These are phyloP conservation scores for Stratiomys singularior DNA, from an alignment of 2,888 invertebrate genomes.

Conservation along the genomic window DNA sequence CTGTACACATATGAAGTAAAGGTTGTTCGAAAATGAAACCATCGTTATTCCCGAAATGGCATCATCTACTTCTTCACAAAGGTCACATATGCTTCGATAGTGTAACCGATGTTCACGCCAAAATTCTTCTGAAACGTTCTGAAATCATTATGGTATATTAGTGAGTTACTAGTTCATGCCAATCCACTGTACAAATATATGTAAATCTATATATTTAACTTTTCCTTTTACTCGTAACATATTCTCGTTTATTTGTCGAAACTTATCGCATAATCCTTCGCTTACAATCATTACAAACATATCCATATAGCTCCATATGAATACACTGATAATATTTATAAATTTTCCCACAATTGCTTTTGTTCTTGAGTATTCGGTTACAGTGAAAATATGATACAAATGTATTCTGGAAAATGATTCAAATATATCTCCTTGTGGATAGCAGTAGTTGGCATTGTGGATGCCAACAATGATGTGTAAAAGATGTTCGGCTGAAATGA, in stretches of 20 bases:
- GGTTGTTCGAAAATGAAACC: slow-evolving; percentile 69
- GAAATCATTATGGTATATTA: neutral
- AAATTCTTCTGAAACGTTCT: slow-evolving; percentile 61
- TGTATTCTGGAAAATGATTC: slow-evolving; percentile 59
- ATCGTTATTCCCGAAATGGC: slow-evolving; percentile 68
- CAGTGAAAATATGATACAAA: slow-evolving; percentile 58
- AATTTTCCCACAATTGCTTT: slow-evolving; percentile 60
- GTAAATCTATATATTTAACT: slow-evolving; percentile 59
- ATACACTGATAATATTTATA: slow-evolving; percentile 71
- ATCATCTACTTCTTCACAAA: slow-evolving; percentile 67
- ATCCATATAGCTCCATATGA: slow-evolving; percentile 80
- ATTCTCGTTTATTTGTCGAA: slow-evolving; percentile 71
- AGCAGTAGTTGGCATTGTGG: slow-evolving; percentile 58
- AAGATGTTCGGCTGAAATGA: slow-evolving; percentile 60
- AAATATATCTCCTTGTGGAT: slow-evolving; percentile 57
- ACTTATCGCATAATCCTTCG: slow-evolving; percentile 73
- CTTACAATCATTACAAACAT: slow-evolving; percentile 79
- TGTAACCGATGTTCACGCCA: slow-evolving; percentile 68
- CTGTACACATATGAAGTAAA: slow-evolving; percentile 71
- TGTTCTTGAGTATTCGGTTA: slow-evolving; percentile 56
- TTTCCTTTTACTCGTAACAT: slow-evolving; percentile 67
- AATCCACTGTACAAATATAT: neutral
- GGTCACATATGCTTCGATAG: slow-evolving; percentile 67
- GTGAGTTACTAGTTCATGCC: too few species aligned
- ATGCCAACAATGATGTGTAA: slow-evolving; percentile 59